Percentiles rank a stretch among this genome's conserved stretches.
Conservation (phyloP, 1,140 invertebrate genomes). For the Sinella curviseta region DNA sequence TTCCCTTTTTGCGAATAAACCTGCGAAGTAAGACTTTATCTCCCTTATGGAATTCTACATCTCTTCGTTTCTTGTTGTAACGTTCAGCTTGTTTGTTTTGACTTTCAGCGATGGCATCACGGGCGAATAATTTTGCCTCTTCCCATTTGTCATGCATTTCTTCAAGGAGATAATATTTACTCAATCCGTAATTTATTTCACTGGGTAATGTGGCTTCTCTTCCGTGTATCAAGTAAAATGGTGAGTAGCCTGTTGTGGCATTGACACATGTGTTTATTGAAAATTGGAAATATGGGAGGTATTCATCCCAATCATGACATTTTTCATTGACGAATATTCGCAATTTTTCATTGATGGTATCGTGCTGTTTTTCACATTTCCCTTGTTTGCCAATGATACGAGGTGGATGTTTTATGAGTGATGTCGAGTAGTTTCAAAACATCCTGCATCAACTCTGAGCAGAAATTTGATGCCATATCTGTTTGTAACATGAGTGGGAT, state of each 20-base stretch:
- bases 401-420: slow-evolving; percentile 6
- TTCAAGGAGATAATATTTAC: neutral
- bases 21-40: neutral
- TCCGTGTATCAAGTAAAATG: neutral
- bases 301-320: too few relatives aligned
- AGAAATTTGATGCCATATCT: slow-evolving; percentile 11
- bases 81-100: neutral
- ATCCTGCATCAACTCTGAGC: neutral
- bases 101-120: neutral
- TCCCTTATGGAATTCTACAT: neutral
- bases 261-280: too few relatives aligned
- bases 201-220: neutral
- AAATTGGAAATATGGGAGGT: neutral
- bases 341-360: neutral
- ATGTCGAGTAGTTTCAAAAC: neutral
- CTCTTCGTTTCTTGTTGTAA: neutral
- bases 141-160: neutral
- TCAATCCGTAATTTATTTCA: neutral
- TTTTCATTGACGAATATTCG: slow-evolving; percentile 3
- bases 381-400: slow-evolving; percentile 19
- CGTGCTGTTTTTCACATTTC: neutral
- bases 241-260: neutral
- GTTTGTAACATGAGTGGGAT: neutral
- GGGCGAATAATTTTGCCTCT: neutral
- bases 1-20: neutral